Percentiles rank a stretch among this genome's conserved stretches.
These are phyloP conservation scores for Plebejus melissa DNA, from an alignment of 2,888 invertebrate species.

Conservation along the genomic window DNA sequence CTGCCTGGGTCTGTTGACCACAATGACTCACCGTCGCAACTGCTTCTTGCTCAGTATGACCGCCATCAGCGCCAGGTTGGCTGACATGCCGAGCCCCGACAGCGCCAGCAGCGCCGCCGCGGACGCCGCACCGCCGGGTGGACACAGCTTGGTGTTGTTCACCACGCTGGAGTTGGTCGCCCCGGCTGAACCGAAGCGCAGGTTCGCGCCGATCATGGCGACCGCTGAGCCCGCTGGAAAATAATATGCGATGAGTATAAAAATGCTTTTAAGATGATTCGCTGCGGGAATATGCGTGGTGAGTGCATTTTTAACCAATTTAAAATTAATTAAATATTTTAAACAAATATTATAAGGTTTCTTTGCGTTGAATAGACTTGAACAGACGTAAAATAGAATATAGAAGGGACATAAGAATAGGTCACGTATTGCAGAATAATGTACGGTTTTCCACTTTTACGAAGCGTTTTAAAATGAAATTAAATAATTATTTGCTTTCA, in stretches of 20 bases:
- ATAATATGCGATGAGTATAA: background rate
- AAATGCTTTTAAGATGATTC: too few relatives aligned
- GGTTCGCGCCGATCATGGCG: conserved; percentile 89
- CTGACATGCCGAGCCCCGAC: conserved; percentile 88
- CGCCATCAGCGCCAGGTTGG: conserved; percentile 89
- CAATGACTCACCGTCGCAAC: conserved; percentile 83
- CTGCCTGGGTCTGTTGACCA: conserved; percentile 56
- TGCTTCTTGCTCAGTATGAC: conserved; percentile 89
- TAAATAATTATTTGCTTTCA: too few relatives aligned
- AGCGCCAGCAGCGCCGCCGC: conserved; percentile 88
- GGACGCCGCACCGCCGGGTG: conserved; percentile 88
- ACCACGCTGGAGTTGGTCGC: conserved; percentile 83
- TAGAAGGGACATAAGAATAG: too few relatives aligned
- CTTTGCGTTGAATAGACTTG: too few relatives aligned
- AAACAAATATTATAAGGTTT: too few relatives aligned
- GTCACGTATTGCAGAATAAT: too few relatives aligned
- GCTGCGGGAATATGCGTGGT: too few relatives aligned
- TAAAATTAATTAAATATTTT: too few relatives aligned
- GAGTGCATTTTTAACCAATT: too few relatives aligned
- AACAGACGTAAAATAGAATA: too few relatives aligned
- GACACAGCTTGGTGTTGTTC: conserved; percentile 86
- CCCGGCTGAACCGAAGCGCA: conserved; percentile 83
- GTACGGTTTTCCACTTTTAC: too few relatives aligned
- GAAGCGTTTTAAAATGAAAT: too few relatives aligned
- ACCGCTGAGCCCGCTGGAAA: conserved; percentile 81